Conservation (phyloP, 1,140 invertebrate species). For the Psix sp. region DNA sequence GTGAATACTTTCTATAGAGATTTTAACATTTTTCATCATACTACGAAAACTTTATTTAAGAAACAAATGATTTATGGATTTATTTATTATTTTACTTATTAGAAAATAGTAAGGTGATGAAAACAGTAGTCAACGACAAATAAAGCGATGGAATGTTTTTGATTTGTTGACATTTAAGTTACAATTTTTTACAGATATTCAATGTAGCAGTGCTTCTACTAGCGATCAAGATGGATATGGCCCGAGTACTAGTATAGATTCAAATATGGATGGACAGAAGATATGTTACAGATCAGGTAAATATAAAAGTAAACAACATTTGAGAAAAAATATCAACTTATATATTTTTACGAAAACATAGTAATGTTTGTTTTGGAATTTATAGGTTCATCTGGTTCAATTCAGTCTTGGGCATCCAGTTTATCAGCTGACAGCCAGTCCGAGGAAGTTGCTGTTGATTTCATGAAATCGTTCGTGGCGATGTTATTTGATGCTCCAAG, state of each 20-base stretch:
- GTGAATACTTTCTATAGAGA: too few relatives aligned
- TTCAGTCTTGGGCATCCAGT: conserved; percentile 85
- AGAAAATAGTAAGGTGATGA: too few relatives aligned
- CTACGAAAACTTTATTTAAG: too few relatives aligned
- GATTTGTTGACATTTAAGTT: too few relatives aligned
- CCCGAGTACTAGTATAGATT: conserved; percentile 80
- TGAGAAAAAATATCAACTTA: too few relatives aligned
- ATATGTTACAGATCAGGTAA: conserved; percentile 78
- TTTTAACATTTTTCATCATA: too few relatives aligned
- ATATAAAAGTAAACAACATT: neutral
- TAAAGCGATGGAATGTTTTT: too few relatives aligned
- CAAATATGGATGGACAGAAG: conserved; percentile 78
- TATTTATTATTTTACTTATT: too few relatives aligned
- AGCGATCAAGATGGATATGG: conserved; percentile 79
- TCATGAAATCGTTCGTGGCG: conserved; percentile 85
- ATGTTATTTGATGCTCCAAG: conserved; percentile 80
- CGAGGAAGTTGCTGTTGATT: conserved; percentile 83
- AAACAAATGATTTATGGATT: too few relatives aligned
- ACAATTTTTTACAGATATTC: conserved; percentile 70
- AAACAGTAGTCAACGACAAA: too few relatives aligned
- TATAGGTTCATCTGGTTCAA: conserved; percentile 82
- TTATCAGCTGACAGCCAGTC: conserved; percentile 84
- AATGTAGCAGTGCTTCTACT: conserved; percentile 77
- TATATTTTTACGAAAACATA: too few relatives aligned
- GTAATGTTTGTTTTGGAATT: neutral